Evolutionary conservation across 2,113 vertebrate genomes (phyloP), one percentile per base, ranked within the genome.

Genomic region (Eolophus roseicapilla): DNA sequence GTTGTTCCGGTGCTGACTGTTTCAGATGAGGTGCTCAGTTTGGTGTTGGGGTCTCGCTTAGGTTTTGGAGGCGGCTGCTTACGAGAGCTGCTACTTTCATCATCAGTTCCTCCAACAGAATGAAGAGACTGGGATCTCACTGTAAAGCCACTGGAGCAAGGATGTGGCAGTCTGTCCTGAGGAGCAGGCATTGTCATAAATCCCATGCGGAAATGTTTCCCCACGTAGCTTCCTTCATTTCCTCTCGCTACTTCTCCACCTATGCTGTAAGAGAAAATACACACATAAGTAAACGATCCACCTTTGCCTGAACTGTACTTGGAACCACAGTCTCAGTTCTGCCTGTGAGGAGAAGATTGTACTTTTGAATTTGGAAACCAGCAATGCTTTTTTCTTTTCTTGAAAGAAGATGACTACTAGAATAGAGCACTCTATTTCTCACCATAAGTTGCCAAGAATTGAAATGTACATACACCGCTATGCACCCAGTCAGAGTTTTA

Each of bases 111-210:
- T 11, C 99, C 99, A 7, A 99, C 99, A 0, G 99, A 99, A 92
- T 99, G 99, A 82, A 99, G 98, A 17, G 99, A 99, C 98, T 99
- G 99, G 2, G 99, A 99, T 88, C 99, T 98, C n/a, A 99, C 99
- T 0, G 98, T 97, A 84, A 99, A 99, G 70, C 99, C 99, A 27
- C 98, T 98, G 85, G 98, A 98, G 84, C 99, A 99, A 11, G 98
- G 98, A 9, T 99, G 98, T 4, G 99, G 98, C 86, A 99, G 96
- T 62, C 99, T 98, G 97, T 99, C 99, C 97, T 99, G 99, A 53
- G 99, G 99, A 14, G 99, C 99, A 3, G 99, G 99, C 99, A 99
- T 99, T 0, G 99, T 99, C 99, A 99, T 99, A 97, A 99, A 99
- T 78, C 99, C 99, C 99, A 99, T 99, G 68, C 99, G 98, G 97